These are phyloP conservation scores for Siphonodentalium dalli DNA, from an alignment of 2,888 invertebrate genomes.

Conservation along the genomic window DNA sequence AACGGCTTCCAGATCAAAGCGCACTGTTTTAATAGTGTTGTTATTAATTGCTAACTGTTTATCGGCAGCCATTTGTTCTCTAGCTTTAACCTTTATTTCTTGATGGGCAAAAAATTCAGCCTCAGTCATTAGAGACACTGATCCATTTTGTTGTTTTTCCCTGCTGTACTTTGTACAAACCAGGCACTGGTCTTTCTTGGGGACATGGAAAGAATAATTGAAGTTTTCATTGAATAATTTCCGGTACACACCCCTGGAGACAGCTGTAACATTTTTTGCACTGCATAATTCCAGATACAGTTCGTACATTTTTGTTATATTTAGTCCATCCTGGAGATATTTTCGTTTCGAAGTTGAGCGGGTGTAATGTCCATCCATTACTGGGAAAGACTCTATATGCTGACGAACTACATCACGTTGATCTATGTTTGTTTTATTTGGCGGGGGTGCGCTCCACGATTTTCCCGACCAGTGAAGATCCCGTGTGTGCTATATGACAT, in stretches of 20 bases:
- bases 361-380: conserved; percentile 8
- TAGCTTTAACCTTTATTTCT: too few species aligned
- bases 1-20: conserved; percentile 5
- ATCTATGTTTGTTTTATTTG: background rate
- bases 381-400: conserved; percentile 13
- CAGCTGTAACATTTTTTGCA: background rate
- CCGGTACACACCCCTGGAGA: conserved; percentile 3
- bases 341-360: conserved; percentile 3
- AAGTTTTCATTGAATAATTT: conserved; percentile 7
- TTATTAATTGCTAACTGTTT: too few species aligned
- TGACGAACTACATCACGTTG: conserved; percentile 1
- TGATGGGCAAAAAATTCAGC: too few species aligned
- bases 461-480: conserved; percentile 2
- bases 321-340: conserved; percentile 7
- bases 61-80: too few species aligned
- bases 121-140: too few species aligned
- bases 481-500: background rate
- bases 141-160: too few species aligned
- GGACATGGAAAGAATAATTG: conserved; percentile 5
- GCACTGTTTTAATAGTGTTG: too few species aligned
- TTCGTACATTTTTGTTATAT: conserved; percentile 4
- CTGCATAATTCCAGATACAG: conserved; percentile 4
- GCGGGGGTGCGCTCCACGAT: conserved; percentile 1
- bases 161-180: background rate
- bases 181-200: conserved; percentile 8